Base-by-base conservation (phyloP, 2,113 vertebrate genomes). In the Ceratotherium simum region DNA sequence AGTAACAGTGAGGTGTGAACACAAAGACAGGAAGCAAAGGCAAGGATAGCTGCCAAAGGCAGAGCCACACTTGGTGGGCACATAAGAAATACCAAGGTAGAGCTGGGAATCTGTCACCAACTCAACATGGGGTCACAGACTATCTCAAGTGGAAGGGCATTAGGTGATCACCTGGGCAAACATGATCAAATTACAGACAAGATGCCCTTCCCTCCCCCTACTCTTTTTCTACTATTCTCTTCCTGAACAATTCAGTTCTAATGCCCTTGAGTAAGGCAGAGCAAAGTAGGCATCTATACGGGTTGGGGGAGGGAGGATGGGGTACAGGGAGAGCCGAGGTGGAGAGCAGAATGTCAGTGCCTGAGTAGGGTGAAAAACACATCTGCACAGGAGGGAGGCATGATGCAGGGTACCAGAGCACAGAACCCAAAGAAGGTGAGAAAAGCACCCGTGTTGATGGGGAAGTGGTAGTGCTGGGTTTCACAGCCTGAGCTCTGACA, bases 361-460 rank as follows among this genome's bases (percentile, higher is more conserved):
- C 29, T 27, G 3, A n/a, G 9, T 6, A 29, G 48, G 56, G 23
- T n/a, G n/a, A 64, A 42, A 6, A 48, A 5, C 33, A n/a, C 4
- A 8, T 16, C 10, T 48, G 12, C 10, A 12, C 3, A 51, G 73
- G 18, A 54, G 3, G 2, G 27, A n/a, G 0, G 29, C 9, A 5
- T 7, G 42, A 31, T 16, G 12, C 65, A 33, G 48, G 16, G 20
- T 8, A 60, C 58, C 8, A 25, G 60, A 8, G 20, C 23, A n/a
- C 62, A 33, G 25, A 51, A 46, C 4, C 31, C n/a, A 3, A 54
- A 36, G 10, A 54, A 67, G 65, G 13, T 9, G 3, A 72, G 20
- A 23, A 87, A 72, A 29, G 21, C 69, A 20, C 14, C 48, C 0
- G 0, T 12, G 72, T 3, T 54, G 31, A 9, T 0, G 29, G 23